Evolutionary conservation across 1,140 invertebrate species (phyloP).

Genomic region (Pristionchus pacificus): DNA sequence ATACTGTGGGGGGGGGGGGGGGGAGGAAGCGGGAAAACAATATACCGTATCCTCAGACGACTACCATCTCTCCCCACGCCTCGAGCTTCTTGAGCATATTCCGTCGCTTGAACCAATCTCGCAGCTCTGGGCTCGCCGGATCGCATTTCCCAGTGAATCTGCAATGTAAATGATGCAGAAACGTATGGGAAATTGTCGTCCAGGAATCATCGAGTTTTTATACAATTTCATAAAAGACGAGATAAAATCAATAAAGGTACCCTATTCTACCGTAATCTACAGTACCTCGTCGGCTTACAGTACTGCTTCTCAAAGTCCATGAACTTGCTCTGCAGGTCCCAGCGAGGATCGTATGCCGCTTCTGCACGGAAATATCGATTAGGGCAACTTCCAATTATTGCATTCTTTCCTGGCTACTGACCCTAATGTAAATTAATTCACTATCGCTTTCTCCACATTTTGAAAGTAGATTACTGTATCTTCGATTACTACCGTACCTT

Average conservation of each 20-base stretch:
- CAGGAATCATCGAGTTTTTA: no score
- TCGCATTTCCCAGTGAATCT: conserved; percentile 54
- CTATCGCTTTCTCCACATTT: no score
- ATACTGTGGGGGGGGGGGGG: no score
- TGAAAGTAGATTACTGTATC: no score
- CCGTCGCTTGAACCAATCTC: conserved; percentile 44
- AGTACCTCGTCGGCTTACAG: conserved; percentile 48
- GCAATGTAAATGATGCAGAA: conserved; percentile 9
- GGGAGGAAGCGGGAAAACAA: no score
- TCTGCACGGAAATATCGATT: no score
- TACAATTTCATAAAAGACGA: no score
- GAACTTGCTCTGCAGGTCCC: conserved; percentile 47
- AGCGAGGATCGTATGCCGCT: conserved; percentile 36
- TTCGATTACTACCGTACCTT: conserved; percentile 9
- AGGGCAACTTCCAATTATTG: no score
- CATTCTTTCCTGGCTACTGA: no score
- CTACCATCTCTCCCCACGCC: conserved; percentile 50
- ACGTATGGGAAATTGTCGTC: not conserved
- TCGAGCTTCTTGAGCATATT: conserved; percentile 41
- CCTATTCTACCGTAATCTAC: not conserved
- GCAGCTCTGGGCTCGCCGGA: conserved; percentile 46
- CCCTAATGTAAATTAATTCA: no score
- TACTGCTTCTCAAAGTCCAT: conserved; percentile 50
- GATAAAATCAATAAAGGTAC: no score
- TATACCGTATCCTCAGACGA: no score